Base-by-base conservation (phyloP, 1,140 invertebrate genomes). In the Planococcus citri region DNA sequence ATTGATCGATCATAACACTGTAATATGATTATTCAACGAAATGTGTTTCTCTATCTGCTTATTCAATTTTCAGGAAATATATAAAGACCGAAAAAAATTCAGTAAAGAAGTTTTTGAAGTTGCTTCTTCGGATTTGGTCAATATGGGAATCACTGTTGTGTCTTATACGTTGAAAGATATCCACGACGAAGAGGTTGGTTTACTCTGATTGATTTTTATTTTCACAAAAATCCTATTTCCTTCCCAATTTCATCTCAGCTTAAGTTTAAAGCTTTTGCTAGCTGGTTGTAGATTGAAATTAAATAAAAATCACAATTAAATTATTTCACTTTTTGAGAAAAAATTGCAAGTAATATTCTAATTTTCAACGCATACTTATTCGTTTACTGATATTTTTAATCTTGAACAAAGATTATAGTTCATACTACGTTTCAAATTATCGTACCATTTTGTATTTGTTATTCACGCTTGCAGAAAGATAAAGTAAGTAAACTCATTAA, bases 81-180 rank as follows among this genome's bases (percentile, higher is more conserved):
- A 98, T 80, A 97, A 97, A 79, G 95, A 98, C 78, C 85, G 96
- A 64, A 97, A 98, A 82, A 98, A 98, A 80, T 98, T 98, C 80
- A 96, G 94, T 73, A 96, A 96, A 79, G 92, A 96, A 82, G 93
- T 96, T 1, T 95, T 95, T 75, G 92, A 95, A 82, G 92, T 94
- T n/a, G n/a, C n/a, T 10, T 95, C 93, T 21, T 94, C 92, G 71
- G 95, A 97, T 82, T 82, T 98, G 70, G 92, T 97, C 71, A 97
- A 97, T 77, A 97, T 98, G 94, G 94, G 95, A 14, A 97, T 98
- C 75, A 96, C 94, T 70, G 95, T 98, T 4, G 94, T 98, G 8
- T 97, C 94, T 1, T 98, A 98, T 78, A 98, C 95, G 1, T 83
- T 98, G 17, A 98, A 97, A 82, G 95, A 98, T 81, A 94, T 98